Evolutionary conservation across 37 sponge, comb jelly and placozoan genomes (phyloP), one percentile per base, ranked within the genome.

Genomic region (Spongia lamella): DNA sequence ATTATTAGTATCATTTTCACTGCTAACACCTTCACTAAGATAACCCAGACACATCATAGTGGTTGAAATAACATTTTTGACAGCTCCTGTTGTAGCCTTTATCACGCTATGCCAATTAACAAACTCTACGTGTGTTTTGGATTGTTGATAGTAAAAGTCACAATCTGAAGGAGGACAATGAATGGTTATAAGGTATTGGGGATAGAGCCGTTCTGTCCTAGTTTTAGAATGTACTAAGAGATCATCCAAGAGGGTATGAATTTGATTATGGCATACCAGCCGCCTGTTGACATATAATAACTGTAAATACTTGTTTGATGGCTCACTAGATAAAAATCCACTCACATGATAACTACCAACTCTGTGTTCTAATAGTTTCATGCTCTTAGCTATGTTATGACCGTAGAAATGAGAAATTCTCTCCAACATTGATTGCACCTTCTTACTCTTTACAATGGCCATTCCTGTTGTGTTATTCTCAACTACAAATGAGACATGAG

Each of bases 281-380:
- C 84, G 38, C 19, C 63, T 25, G 31, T 93, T 93, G 60, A 93
- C 68, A 58, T 71, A 93, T 4, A 93, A 39, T 36, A 80, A 82
- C 57, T 90, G 94, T 4, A 72, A 54, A 4, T 35, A 27, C 37
- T 76, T 81, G 61, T 47, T 86, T 39, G 73, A 33, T 0, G 55
- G 33, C 15, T 77, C 74, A 24, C 65, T 78, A 0, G 83, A 82
- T 19, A 91, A 56, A 31, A 63, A 62, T 20, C 88, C 92, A 61
- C 35, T 53, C 14, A 83, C n/a, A 22, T 30, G 38, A 27, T 58
- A 78, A 5, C 38, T 43, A 36, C 38, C 74, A 24, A 22, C 24
- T 3, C 26, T 38, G 24, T 61, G 17, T 9, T 0, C 7, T 2
- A 77, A 38, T 24, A 64, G 53, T 47, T 47, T 61, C 72, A 77